Base-by-base conservation (phyloP, 2,113 vertebrate genomes). In the Ornithorhynchus anatinus region DNA sequence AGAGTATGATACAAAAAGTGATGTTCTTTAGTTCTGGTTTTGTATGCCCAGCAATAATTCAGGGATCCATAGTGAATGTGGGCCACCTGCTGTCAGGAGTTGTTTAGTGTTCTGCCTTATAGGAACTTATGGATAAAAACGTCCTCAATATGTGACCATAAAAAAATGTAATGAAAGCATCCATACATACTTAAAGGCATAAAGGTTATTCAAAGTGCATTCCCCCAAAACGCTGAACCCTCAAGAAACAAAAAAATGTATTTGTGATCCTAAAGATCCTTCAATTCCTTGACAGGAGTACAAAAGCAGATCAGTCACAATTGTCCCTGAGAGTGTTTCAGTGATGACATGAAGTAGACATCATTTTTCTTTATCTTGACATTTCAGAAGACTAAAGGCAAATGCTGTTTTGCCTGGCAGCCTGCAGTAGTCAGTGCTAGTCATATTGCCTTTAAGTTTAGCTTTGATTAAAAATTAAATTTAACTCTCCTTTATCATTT, bases 391-490 rank as follows among this genome's bases (percentile, higher is more conserved):
- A 71, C 48, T 54, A n/a, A 38, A 88, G 44, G 72, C 44, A 74
- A 77, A 31, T 67, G 44, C 64, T 42, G 36, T 42, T 67, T 61
- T 63, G 45, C 39, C 40, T 72, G 45, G 56, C 32, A 57, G 5
- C 68, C 52, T 31, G 57, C 25, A 67, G 27, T 6, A 77, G 36
- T 69, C 77, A 79, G 67, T 12, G 61, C 39, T 78, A 84, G 85
- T 76, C 72, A 70, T 27, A 73, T 20, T 80, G 71, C 57, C 83
- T 90, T 89, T 80, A 88, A 84, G 61, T 89, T 91, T 89, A 89
- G 78, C 82, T 91, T 89, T 90, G 84, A 93, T 90, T 90, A 89
- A 90, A 92, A 92, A 88, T 85, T 90, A 89, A 92, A 88, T 88
- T 65, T 65, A 69, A 66, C 22, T 86, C 79, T 79, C 51, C 66